These are phyloP conservation scores for Drosophila longiperda DNA, from an alignment of 2,888 invertebrate species.

Conservation along the genomic window DNA sequence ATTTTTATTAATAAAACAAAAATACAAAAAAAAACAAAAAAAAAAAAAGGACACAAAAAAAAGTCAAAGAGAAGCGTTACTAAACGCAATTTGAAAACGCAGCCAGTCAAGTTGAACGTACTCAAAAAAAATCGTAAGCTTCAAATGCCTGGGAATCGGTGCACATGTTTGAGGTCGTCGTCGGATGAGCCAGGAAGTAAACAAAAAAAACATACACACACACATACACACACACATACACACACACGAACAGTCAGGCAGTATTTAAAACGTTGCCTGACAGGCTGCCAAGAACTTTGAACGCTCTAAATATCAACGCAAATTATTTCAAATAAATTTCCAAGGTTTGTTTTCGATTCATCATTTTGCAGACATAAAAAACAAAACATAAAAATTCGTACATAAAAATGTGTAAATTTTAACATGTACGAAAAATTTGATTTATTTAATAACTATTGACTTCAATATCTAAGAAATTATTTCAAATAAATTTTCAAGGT, in stretches of 20 bases:
- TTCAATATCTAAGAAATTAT: too few relatives aligned
- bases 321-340: background rate
- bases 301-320: conserved; percentile 23
- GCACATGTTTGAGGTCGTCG: conserved; percentile 53
- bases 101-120: conserved; percentile 78
- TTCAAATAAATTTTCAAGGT: background rate
- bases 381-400: too few relatives aligned
- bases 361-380: background rate
- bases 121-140: conserved; percentile 65
- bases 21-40: conserved; percentile 21
- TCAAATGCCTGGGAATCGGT: conserved; percentile 69
- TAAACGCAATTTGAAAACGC: conserved; percentile 72
- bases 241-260: conserved; percentile 38
- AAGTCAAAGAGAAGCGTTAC: conserved; percentile 48
- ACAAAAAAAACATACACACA: conserved; percentile 49
- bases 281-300: conserved; percentile 6
- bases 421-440: background rate
- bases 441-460: background rate
- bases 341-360: background rate
- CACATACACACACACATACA: background rate
- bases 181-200: conserved; percentile 76
- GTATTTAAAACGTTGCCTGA: conserved; percentile 3
- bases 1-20: conserved; percentile 55
- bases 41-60: background rate
- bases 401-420: background rate